Evolutionary conservation across 53 echinoderm and acorn worm genomes (phyloP).

Genomic region (Holothuria scabra): DNA sequence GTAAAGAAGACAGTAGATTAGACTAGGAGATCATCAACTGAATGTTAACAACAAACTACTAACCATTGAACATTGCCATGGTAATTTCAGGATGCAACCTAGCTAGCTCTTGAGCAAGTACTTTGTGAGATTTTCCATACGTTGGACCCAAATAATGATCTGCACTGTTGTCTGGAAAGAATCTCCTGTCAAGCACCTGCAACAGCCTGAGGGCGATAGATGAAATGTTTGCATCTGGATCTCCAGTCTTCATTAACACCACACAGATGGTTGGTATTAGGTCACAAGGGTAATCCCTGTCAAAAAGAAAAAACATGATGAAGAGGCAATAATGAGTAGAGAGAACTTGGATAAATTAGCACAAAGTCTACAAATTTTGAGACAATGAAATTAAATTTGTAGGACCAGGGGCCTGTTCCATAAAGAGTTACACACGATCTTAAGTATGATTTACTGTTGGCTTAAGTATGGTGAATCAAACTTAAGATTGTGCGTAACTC

Average conservation of each 20-base stretch:
- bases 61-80: slow-evolving; percentile 91
- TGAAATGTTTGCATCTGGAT: slow-evolving; percentile 73
- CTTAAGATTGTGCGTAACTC: too few relatives aligned
- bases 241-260: slow-evolving; percentile 92
- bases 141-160: slow-evolving; percentile 71
- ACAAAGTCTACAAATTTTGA: too few relatives aligned
- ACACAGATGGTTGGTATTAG: slow-evolving; percentile 89
- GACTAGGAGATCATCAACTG: too few relatives aligned
- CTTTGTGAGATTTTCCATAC: slow-evolving; percentile 92
- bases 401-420: too few relatives aligned
- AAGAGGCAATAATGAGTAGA: not conserved
- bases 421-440: too few relatives aligned
- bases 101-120: slow-evolving; percentile 85
- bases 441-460: too few relatives aligned
- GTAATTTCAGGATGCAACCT: slow-evolving; percentile 93
- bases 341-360: not conserved
- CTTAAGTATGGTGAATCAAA: too few relatives aligned
- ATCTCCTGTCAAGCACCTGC: slow-evolving; percentile 88
- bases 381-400: too few relatives aligned
- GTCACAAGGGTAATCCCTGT: slow-evolving; percentile 94
- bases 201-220: slow-evolving; percentile 86
- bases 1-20: too few relatives aligned
- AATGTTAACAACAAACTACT: not conserved
- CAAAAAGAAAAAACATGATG: not conserved
- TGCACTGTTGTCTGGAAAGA: slow-evolving; percentile 71